Percentiles rank a stretch among this genome's conserved stretches.
Evolutionary conservation across 1,140 invertebrate species (phyloP).

Genomic region (Scylla paramamosain): DNA sequence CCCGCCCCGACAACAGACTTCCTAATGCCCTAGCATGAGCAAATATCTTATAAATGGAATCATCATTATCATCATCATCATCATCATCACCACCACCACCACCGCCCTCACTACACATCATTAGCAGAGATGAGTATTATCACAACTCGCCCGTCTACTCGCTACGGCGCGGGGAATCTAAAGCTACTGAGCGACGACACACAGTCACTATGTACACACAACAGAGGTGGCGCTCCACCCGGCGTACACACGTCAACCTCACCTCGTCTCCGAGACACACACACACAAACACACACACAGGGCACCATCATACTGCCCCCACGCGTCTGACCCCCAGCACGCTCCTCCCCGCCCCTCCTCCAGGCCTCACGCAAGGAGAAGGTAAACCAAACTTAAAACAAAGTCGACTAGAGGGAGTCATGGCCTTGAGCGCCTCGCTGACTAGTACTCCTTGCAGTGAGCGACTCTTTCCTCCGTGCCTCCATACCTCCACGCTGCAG

Average conservation of each 20-base stretch:
- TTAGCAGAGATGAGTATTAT: not conserved
- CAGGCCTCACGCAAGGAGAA: not conserved
- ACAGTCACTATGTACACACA: not conserved
- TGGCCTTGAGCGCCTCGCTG: not conserved
- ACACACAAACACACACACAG: not conserved
- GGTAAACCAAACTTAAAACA: not conserved
- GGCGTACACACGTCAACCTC: not conserved
- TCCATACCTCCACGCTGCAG: not conserved
- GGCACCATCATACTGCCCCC: not conserved
- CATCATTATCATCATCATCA: not conserved
- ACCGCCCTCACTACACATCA: too few species aligned
- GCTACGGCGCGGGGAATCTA: not conserved
- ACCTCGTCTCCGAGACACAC: not conserved
- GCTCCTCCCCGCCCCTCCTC: not conserved
- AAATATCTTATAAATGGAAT: slow-evolving; percentile 42
- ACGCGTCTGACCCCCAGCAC: not conserved
- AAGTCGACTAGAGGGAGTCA: not conserved
- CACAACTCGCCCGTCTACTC: not conserved
- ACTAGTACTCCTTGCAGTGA: not conserved
- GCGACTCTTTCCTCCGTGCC: not conserved
- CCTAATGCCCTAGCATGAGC: slow-evolving; percentile 44
- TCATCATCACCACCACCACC: not conserved
- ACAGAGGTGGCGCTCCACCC: not conserved
- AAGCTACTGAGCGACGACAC: not conserved
- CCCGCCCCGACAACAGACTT: not conserved